Evolutionary conservation across 2,113 vertebrate species (phyloP).

Genomic region (Megaceryle torquata): DNA sequence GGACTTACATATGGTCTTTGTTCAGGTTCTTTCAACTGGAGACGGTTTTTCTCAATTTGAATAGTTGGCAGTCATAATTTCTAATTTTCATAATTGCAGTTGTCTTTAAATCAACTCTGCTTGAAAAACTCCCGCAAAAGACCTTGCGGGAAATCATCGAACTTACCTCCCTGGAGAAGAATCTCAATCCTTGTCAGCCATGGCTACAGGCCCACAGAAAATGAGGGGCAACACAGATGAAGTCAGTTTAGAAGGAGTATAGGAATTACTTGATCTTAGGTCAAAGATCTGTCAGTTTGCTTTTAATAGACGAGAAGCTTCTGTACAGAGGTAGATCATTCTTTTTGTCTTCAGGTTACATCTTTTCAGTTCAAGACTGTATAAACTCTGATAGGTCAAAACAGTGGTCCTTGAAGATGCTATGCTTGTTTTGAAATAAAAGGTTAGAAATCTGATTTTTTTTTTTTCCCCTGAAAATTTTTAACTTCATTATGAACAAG

Average conservation of each 20-base stretch:
- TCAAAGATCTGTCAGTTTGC: background rate
- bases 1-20: background rate
- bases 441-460: background rate
- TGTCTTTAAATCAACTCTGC: background rate
- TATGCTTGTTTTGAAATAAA: background rate
- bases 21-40: background rate
- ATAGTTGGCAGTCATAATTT: background rate
- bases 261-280: background rate
- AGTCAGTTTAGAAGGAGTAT: background rate
- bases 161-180: background rate
- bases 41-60: background rate
- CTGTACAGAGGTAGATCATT: background rate
- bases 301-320: background rate
- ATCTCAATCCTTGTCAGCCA: background rate
- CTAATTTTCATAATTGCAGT: background rate
- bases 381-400: background rate
- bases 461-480: background rate
- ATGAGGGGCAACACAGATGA: background rate
- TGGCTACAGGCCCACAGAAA: background rate
- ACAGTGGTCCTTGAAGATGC: background rate
- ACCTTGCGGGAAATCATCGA: background rate
- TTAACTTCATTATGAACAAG: background rate
- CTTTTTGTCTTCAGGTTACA: background rate
- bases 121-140: background rate
- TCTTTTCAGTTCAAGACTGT: background rate